phyloP scores from a whole-genome alignment of 1,140 invertebrate species.

The Sycophila sp. region DNA sequence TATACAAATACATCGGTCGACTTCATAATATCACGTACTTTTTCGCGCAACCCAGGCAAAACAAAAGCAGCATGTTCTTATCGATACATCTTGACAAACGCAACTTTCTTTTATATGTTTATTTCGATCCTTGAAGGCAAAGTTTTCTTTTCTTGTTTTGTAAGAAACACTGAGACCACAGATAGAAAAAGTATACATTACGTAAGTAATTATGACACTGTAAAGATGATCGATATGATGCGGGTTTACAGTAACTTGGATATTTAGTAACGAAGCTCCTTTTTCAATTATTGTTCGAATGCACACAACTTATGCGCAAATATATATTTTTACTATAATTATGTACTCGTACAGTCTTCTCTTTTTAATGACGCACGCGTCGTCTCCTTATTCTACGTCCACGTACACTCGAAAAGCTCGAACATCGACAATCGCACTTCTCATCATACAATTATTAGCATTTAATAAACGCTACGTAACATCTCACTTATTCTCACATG shows the following conservation, averaged over 20 bases:
- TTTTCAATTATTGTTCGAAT: constrained; percentile 28
- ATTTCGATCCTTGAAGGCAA: neutral
- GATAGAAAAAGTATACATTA: constrained; percentile 13
- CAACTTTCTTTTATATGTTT: neutral
- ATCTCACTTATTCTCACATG: neutral
- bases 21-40: neutral
- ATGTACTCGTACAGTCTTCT: constrained; percentile 33
- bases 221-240: constrained; percentile 31
- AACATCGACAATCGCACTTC: constrained; percentile 7
- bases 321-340: constrained; percentile 14
- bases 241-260: constrained; percentile 21
- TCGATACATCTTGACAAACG: neutral
- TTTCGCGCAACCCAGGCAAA: neutral
- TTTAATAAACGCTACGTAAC: neutral
- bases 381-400: neutral
- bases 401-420: constrained; percentile 5
- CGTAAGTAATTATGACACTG: constrained; percentile 22
- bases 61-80: neutral
- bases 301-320: neutral
- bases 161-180: neutral
- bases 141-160: neutral
- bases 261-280: constrained; percentile 30
- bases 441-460: neutral
- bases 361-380: constrained; percentile 8
- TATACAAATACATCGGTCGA: constrained; percentile 9